These are phyloP conservation scores for Gobio gobio DNA, from an alignment of 2,113 vertebrate species.

Conservation along the genomic window DNA sequence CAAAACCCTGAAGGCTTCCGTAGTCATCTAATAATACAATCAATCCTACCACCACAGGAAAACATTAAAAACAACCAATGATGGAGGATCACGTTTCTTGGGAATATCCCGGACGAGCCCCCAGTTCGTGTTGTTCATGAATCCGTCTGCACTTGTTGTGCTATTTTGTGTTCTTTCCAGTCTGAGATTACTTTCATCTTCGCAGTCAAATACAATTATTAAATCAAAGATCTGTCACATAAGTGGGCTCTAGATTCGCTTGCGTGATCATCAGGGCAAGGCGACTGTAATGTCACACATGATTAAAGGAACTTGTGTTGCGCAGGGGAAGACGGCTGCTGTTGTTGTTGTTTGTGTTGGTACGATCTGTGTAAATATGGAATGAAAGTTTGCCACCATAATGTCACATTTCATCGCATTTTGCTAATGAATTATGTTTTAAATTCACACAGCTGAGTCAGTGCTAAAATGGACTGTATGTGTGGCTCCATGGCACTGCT, in stretches of 20 bases:
- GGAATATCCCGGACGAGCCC: too few species aligned
- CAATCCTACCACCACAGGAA: too few species aligned
- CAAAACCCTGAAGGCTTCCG: too few species aligned
- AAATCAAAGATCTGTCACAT: constrained; percentile 18
- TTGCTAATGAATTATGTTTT: constrained; percentile 34
- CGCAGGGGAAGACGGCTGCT: not conserved
- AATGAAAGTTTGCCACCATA: constrained; percentile 40
- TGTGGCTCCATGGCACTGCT: not conserved
- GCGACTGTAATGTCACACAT: constrained; percentile 4
- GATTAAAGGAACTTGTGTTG: constrained; percentile 2
- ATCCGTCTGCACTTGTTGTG: not conserved
- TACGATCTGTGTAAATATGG: not conserved
- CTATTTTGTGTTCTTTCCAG: not conserved
- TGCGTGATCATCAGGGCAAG: not conserved
- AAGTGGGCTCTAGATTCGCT: not conserved
- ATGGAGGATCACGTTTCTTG: too few species aligned
- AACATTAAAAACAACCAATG: too few species aligned
- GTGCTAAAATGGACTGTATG: not conserved
- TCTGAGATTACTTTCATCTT: not conserved
- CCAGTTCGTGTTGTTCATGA: not conserved
- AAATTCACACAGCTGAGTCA: not conserved
- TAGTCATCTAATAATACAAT: too few species aligned
- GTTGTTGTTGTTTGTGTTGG: constrained; percentile 31
- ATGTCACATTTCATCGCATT: constrained; percentile 32
- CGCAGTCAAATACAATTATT: not conserved